Evolutionary conservation across 2,888 invertebrate species (phyloP).

Genomic region (Coleophora deauratella): DNA sequence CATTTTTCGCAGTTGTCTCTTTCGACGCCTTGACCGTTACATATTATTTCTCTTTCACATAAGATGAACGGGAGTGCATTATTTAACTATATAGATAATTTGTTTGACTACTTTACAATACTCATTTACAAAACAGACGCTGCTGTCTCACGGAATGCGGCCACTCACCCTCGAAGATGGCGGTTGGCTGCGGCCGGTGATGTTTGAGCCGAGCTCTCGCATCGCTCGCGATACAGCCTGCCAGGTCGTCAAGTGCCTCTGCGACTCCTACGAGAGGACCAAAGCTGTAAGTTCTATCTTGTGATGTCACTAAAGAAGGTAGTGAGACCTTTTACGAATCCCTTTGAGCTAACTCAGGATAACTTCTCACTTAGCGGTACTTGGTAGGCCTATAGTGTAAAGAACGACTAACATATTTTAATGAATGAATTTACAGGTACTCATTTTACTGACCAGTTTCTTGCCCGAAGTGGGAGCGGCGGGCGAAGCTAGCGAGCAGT

Average conservation of each 20-base stretch:
- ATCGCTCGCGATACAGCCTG: slow-evolving; percentile 92
- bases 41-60: too few relatives aligned
- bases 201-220: slow-evolving; percentile 93
- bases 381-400: too few relatives aligned
- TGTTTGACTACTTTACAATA: not conserved
- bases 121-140: not conserved
- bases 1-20: too few relatives aligned
- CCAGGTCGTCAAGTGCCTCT: slow-evolving; percentile 88
- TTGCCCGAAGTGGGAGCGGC: slow-evolving; percentile 88
- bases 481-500: slow-evolving; percentile 95
- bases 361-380: too few relatives aligned
- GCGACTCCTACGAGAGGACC: slow-evolving; percentile 72
- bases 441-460: slow-evolving; percentile 91
- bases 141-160: slow-evolving; percentile 66
- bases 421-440: slow-evolving; percentile 68
- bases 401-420: too few relatives aligned
- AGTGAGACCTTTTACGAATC: not conserved
- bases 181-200: slow-evolving; percentile 92
- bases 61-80: too few relatives aligned
- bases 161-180: slow-evolving; percentile 78
- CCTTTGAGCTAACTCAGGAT: too few relatives aligned
- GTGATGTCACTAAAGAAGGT: not conserved
- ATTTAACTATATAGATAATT: too few relatives aligned
- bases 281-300: slow-evolving; percentile 58
- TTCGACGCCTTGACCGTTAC: too few relatives aligned